These are phyloP conservation scores for Corvus moneduloides DNA, from an alignment of 2,113 vertebrate species.

Conservation along the genomic window DNA sequence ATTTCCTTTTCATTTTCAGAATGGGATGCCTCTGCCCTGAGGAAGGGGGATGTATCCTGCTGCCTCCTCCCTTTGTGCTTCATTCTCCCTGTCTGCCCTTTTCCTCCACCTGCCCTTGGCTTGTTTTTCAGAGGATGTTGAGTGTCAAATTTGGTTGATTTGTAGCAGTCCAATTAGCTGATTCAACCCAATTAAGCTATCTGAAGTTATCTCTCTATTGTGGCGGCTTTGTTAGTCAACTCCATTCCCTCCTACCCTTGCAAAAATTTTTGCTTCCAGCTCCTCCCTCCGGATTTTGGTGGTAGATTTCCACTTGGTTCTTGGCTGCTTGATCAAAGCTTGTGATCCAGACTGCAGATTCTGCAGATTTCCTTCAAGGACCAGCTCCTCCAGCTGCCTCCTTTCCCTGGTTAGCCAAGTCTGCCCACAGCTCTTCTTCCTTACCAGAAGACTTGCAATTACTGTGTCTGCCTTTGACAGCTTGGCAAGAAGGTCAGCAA, in stretches of 20 bases:
- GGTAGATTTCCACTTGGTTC: not conserved
- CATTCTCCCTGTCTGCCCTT: not conserved
- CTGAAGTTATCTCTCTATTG: slow-evolving; percentile 38
- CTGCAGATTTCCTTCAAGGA: not conserved
- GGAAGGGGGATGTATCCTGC: not conserved
- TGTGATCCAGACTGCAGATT: not conserved
- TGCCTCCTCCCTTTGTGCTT: not conserved
- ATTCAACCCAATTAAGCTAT: slow-evolving; percentile 44
- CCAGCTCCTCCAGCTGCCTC: not conserved
- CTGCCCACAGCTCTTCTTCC: not conserved
- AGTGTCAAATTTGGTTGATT: slow-evolving; percentile 9
- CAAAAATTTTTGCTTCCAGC: slow-evolving; percentile 19
- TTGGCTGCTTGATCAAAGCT: slow-evolving; percentile 16
- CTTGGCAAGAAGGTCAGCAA: not conserved
- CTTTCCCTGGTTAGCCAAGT: not conserved
- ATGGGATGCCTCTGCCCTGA: not conserved
- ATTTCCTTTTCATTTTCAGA: not conserved
- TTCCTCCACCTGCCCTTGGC: not conserved
- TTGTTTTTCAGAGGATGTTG: not conserved
- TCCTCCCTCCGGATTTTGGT: not conserved
- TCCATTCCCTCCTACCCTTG: slow-evolving; percentile 3
- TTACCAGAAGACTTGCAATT: not conserved
- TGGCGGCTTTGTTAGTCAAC: not conserved
- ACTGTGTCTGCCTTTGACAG: not conserved
- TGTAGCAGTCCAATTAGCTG: slow-evolving; percentile 49